Base-by-base conservation (phyloP, 2,113 vertebrate species). In the Centropus unirufus region DNA sequence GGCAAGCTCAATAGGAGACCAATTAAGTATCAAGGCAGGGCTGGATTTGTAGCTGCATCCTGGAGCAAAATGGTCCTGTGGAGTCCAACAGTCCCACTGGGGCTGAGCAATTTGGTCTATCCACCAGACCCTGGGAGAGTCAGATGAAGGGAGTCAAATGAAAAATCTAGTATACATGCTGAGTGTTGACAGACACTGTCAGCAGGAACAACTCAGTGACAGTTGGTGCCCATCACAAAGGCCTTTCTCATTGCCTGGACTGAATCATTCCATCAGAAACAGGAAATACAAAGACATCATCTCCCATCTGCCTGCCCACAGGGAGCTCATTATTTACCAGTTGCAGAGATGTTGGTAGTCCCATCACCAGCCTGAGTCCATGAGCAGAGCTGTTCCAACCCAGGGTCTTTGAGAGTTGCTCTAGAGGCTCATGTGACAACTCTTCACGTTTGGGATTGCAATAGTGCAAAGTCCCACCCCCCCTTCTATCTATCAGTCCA, bases 381-480 rank as follows among this genome's bases (percentile, higher is more conserved):
- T 9, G 5, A n/a, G 40, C 55, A 73, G 20, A 9, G 40, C 7
- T 88, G 9, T 32, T 84, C 62, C 49, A 57, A 7, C 16, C 24
- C 11, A 72, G 17, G 3, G 6, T 8, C 27, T 57, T 34, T 68
- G 75, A 77, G 18, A 72, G 13, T 14, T 18, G 63, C 14, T 40
- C 22, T 3, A 59, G 66, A 64, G 52, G 30, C 6, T 80, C 0
- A 0, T 34, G 12, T 18, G 6, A 8, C 32, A 62, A 11, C 3
- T 55, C 3, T 26, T 39, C 18, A 30, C 36, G 16, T 14, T 15
- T 24, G 22, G 12, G 23, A 52, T 6, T 3, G 8, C 3, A 6
- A 15, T 2, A 46, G 32, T 7, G 24, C 14, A 69, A 30, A 92
- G 20, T 29, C 39, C 47, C 42, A 69, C 9, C 0, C 1, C 11